phyloP scores from a whole-genome alignment of 92 coral and sea anemone genomes.

The Galaxea fascicularis region DNA sequence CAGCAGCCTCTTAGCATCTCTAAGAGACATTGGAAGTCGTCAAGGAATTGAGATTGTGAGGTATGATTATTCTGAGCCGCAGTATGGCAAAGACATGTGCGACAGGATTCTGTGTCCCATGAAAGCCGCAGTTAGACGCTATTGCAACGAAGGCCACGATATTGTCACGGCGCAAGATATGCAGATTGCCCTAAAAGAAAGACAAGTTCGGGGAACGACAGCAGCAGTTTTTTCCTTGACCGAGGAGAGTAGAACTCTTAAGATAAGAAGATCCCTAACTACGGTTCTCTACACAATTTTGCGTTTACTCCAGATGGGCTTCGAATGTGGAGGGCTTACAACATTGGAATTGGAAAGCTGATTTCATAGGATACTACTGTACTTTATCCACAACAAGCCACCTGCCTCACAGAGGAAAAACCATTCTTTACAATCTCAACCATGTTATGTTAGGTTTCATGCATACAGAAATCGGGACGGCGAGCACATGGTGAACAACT shows the following conservation, averaged over 20 bases:
- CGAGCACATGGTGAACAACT: too few species aligned
- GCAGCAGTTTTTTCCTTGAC: conserved; percentile 41
- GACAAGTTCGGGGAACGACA: conserved; percentile 44
- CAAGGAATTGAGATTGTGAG: conserved; percentile 51
- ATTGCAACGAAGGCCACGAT: conserved; percentile 32
- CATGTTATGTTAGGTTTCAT: too few species aligned
- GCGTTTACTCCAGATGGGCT: conserved; percentile 34
- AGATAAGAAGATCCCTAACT: conserved; percentile 47
- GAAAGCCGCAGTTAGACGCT: conserved; percentile 58
- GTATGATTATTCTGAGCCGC: conserved; percentile 49
- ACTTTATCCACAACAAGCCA: conserved; percentile 38
- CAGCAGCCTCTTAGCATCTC: conserved; percentile 50
- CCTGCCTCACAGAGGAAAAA: conserved; percentile 43
- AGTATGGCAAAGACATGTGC: conserved; percentile 39
- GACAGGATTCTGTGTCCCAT: conserved; percentile 60
- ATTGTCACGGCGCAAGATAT: conserved; percentile 21
- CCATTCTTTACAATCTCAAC: conserved; percentile 43
- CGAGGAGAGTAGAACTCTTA: conserved; percentile 28
- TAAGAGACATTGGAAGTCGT: conserved; percentile 40
- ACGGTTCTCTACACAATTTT: conserved; percentile 47
- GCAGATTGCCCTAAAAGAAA: conserved; percentile 17
- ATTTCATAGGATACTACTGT: conserved; percentile 51
- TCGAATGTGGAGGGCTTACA: conserved; percentile 55
- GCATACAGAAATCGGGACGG: too few species aligned
- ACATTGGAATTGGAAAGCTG: conserved; percentile 60